Conservation (phyloP, 2,113 vertebrate genomes). For the Pteropus alecto region DNA sequence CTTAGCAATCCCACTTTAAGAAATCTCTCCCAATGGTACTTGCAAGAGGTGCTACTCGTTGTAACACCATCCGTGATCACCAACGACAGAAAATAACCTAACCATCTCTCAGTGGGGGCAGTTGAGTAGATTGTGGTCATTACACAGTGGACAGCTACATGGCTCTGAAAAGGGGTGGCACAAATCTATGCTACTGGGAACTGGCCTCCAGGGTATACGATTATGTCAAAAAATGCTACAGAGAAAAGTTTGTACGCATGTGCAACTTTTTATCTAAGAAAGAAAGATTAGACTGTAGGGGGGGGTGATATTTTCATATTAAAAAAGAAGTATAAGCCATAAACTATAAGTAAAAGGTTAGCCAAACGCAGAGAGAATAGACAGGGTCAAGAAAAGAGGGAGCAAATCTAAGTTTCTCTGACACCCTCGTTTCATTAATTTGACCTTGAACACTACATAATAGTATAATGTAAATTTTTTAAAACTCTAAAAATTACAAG, state of each 20-base stretch:
- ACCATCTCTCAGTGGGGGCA: rapidly evolving
- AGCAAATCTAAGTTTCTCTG: background rate
- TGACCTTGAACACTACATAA: background rate
- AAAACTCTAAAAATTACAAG: background rate
- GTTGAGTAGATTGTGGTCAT: rapidly evolving
- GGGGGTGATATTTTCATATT: too few relatives aligned
- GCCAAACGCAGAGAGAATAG: background rate
- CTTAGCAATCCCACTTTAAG: background rate
- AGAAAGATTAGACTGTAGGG: background rate
- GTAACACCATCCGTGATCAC: background rate
- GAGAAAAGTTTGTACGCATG: background rate
- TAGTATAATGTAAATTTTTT: background rate
- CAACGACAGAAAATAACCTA: background rate
- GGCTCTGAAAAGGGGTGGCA: background rate
- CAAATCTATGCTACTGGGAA: background rate
- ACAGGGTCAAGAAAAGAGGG: background rate
- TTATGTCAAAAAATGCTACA: background rate
- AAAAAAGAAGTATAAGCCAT: background rate
- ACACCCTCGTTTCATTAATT: background rate
- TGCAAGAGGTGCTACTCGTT: rapidly evolving
- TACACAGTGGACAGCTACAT: background rate
- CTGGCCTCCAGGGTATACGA: rapidly evolving
- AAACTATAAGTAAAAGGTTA: background rate
- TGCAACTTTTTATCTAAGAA: background rate
- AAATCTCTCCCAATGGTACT: too few relatives aligned